Evolutionary conservation across 2,888 invertebrate genomes (phyloP), one percentile per base, ranked within the genome.

Genomic region (Odontothrips loti): DNA sequence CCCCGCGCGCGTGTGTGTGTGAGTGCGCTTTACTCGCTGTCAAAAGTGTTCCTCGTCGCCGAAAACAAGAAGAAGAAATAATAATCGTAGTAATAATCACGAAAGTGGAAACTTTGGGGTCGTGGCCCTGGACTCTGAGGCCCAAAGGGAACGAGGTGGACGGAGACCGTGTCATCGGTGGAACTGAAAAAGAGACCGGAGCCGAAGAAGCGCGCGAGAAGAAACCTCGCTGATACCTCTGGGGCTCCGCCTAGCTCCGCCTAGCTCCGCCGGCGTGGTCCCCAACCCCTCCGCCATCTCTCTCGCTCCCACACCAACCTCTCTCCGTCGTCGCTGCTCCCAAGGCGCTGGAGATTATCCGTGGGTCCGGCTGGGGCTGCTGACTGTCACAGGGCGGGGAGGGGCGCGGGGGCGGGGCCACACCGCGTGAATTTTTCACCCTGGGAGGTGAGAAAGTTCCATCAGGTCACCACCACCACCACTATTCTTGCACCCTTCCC

Each of bases 341-440:
- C 68, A 23, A 12, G 68, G 68, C 68, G 27, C 68, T 58, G 68
- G 27, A 75, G 68, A 75, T 75, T 27, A 75, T 75, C 68, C 68
- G 27, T 27, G 23, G 27, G 12, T 43, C 34, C 34, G 34, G 34
- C 34, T 2, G 34, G 58, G 51, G 48, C 48, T 48, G 48, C 8
- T 17, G n/a, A n/a, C 51, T 51, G 51, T 51, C 51, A 17, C 51
- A 12, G 58, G 34, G 34, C 6, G 34, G 34, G 34, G 34, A 6
- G 34, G 34, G 34, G 34, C 3, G 34, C 3, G 34, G 34, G 34
- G 34, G 34, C 3, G 34, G 34, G 34, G 34, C 68, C 4, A 11
- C 27, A 23, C 68, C 68, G 68, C 27, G 23, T 75, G 68, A 75
- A 75, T 75, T 75, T 75, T 75, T 75, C 68, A 75, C 68, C 23